A percentile compares a stretch with the other conserved stretches of the same genome.
These are phyloP conservation scores for Dicerorhinus sumatrensis DNA, from an alignment of 2,113 vertebrate genomes.

Conservation along the genomic window DNA sequence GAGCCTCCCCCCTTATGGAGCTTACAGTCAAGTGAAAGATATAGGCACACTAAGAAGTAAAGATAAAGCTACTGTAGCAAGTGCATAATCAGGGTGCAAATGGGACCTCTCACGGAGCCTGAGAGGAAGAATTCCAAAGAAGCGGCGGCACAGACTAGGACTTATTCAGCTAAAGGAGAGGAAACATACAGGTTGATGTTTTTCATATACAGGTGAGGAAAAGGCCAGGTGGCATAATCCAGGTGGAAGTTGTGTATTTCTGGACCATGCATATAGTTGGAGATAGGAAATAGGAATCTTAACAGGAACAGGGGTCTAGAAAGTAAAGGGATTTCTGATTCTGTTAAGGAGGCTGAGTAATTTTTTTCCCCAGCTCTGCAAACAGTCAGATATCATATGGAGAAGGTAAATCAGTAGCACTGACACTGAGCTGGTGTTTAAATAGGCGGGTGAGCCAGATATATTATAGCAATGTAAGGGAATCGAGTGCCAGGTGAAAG, in stretches of 20 bases:
- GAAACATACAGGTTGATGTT: neutral
- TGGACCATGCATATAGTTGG: neutral
- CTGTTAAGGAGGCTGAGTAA: neutral
- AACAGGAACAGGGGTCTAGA: neutral
- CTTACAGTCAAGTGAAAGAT: neutral
- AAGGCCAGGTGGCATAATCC: neutral
- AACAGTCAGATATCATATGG: neutral
- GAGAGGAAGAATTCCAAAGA: neutral
- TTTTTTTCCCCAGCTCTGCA: neutral
- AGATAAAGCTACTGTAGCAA: neutral
- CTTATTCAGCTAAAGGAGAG: neutral
- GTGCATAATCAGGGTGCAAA: neutral
- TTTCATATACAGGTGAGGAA: neutral
- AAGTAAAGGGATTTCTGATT: neutral
- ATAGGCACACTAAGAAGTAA: neutral
- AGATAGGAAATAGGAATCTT: neutral
- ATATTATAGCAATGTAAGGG: neutral
- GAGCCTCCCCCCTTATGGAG: neutral
- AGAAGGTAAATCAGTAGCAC: neutral
- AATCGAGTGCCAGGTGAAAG: neutral
- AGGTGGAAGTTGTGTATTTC: neutral
- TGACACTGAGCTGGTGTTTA: neutral
- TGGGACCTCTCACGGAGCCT: neutral
- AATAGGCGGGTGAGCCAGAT: neutral
- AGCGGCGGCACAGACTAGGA: neutral